Percentiles rank a stretch among this genome's conserved stretches.
Conservation (phyloP, 2,888 invertebrate genomes). For the Fissipunctia ypsillon region DNA sequence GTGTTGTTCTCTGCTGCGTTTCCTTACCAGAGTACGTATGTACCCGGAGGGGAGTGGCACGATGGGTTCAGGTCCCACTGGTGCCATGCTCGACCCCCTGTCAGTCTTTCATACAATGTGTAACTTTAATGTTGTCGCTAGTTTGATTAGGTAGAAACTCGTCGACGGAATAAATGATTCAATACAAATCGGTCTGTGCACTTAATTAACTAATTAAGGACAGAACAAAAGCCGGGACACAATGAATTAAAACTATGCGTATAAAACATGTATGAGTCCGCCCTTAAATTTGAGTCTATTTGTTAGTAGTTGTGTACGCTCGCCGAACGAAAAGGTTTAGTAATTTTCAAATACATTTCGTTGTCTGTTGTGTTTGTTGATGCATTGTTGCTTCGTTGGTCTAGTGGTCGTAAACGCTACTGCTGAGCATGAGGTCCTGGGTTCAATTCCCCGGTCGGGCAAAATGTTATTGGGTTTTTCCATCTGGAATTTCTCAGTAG, state of each 20-base stretch:
- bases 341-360: slow-evolving; percentile 1
- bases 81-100: too few species aligned
- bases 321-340: background rate
- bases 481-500: background rate
- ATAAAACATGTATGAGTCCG: slow-evolving; percentile 54
- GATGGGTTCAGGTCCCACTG: too few species aligned
- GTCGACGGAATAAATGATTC: slow-evolving; percentile 60
- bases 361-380: background rate
- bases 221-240: slow-evolving; percentile 53
- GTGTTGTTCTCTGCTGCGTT: too few species aligned
- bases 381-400: background rate
- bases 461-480: background rate
- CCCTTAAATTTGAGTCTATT: too few species aligned
- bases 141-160: slow-evolving; percentile 57
- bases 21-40: too few species aligned
- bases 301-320: background rate
- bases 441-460: background rate
- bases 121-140: slow-evolving; percentile 27
- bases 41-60: too few species aligned
- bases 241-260: slow-evolving; percentile 48
- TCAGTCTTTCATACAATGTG: slow-evolving; percentile 33
- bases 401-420: background rate
- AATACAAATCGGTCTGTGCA: slow-evolving; percentile 59
- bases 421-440: background rate
- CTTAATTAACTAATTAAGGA: slow-evolving; percentile 66